These are phyloP conservation scores for Nannoperca obscura DNA, from an alignment of 2,797 vertebrate genomes.

Conservation along the genomic window DNA sequence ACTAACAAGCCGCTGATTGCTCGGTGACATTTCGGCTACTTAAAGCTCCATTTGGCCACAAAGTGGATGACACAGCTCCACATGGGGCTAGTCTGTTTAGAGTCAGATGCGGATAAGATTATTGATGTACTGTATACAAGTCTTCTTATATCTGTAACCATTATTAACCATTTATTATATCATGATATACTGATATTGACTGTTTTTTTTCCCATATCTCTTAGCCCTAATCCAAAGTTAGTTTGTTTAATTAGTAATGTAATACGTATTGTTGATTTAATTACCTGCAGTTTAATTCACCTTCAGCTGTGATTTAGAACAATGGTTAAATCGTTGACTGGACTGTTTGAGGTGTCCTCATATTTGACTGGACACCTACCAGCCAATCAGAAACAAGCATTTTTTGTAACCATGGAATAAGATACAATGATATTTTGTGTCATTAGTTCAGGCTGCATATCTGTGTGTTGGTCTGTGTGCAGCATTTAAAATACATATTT, in stretches of 20 bases:
- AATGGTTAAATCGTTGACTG: conserved; percentile 18
- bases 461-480: neutral
- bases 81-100: neutral
- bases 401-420: conserved; percentile 8
- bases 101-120: neutral
- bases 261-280: conserved; percentile 18
- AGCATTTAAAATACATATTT: conserved; percentile 4
- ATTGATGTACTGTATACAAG: too few species aligned
- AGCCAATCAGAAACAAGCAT: conserved; percentile 35
- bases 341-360: conserved; percentile 22
- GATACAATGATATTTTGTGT: neutral
- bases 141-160: too few species aligned
- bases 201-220: too few species aligned
- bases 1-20: neutral
- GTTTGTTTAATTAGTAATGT: neutral
- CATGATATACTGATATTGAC: too few species aligned
- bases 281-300: conserved; percentile 2
- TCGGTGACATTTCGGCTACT: neutral
- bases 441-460: neutral
- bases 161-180: too few species aligned
- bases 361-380: conserved; percentile 34
- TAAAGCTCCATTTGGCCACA: neutral
- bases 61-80: neutral
- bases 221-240: neutral
- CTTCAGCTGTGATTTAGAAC: neutral